Percentiles rank a stretch among this genome's conserved stretches.
phyloP scores from a whole-genome alignment of 2,888 invertebrate genomes.

The Tipula vernalis region DNA sequence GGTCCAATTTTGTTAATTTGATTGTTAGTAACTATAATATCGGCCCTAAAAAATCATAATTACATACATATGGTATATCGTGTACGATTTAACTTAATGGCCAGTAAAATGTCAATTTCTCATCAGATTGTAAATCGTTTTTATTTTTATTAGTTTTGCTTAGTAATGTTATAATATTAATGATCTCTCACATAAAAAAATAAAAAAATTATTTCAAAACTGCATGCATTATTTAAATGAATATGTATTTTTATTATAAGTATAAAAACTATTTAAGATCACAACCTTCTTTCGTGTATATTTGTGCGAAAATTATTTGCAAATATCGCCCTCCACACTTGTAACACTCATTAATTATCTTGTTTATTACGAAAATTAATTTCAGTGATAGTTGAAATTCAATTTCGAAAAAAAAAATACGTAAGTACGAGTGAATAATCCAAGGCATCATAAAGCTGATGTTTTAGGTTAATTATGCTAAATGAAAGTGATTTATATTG shows the following conservation, averaged over 20 bases:
- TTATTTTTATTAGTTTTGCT: neutral
- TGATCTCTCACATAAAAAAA: neutral
- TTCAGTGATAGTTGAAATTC: neutral
- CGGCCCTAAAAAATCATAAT: neutral
- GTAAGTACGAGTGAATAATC: neutral
- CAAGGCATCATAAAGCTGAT: neutral
- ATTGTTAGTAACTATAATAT: neutral
- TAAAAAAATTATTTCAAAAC: neutral
- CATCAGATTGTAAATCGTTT: neutral
- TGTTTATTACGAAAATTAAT: neutral
- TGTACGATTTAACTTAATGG: neutral
- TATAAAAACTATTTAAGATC: neutral
- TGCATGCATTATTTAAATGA: neutral
- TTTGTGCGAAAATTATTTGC: neutral
- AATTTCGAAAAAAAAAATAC: neutral
- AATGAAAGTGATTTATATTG: slow-evolving; percentile 4
- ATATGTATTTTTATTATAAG: too few relatives aligned
- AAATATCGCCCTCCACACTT: neutral
- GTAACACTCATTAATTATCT: neutral
- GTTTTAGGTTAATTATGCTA: neutral
- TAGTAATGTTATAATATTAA: neutral
- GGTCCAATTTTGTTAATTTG: neutral
- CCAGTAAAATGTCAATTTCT: neutral
- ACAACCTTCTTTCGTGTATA: neutral
- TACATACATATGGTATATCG: neutral